Evolutionary conservation across 2,888 invertebrate genomes (phyloP), one percentile per base, ranked within the genome.

Genomic region (Mythimna ferrago): DNA sequence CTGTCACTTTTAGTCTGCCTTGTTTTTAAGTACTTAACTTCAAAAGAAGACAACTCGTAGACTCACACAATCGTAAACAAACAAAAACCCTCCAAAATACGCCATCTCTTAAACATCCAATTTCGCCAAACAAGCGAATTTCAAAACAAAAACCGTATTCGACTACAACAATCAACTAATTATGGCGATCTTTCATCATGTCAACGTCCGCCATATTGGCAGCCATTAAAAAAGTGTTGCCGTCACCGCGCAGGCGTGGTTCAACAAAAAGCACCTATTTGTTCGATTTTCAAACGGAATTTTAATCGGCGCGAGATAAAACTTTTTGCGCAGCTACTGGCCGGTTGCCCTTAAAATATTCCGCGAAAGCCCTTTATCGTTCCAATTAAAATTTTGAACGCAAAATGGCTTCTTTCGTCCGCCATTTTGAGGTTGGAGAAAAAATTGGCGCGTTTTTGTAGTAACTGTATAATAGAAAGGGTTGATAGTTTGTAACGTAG

Each of bases 321-420:
- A 90, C 87, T 93, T 93, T 92, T 93, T 91, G 88, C 86, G 75
- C 77, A 76, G 80, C 76, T 80, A 80, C 82, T 88, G 86, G 84
- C 86, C 88, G 78, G 76, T 80, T 82, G 78, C 81, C 73, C 79
- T 74, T 82, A 83, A 88, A 90, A 91, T 91, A 93, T 93, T 91
- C 92, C 87, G 88, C 90, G 92, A 93, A 93, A 90, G 84, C 86
- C 92, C 90, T 92, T 93, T 93, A 93, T 92, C 92, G 91, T 91
- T 86, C 95, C 95, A 95, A 96, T 96, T 96, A 95, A 96, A 93
- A 96, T 95, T 94, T 92, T 90, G 84, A 91, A 91, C 91, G 88
- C 90, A 94, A 94, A 94, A 95, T 96, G 94, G 95, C 94, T 92
- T 90, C 94, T 90, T 86, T 88, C 88, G 87, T 86, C 92, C 91